Evolutionary conservation across 92 coral and sea anemone species (phyloP).

Genomic region (Galaxea fascicularis): DNA sequence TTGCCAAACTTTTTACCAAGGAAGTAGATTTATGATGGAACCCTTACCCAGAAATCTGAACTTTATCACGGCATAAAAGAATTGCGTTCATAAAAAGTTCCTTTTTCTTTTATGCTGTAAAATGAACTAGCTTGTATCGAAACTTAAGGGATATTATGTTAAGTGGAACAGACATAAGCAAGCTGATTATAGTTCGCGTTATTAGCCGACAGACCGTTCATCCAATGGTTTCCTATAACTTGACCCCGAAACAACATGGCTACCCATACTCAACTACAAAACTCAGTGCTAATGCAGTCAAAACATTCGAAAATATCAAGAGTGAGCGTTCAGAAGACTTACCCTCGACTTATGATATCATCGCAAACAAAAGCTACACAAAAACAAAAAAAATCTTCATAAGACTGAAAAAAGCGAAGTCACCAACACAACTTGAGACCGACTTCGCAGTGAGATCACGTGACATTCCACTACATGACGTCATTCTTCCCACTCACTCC

Average conservation of each 20-base stretch:
- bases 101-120: background rate
- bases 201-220: background rate
- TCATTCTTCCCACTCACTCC: slow-evolving; percentile 19
- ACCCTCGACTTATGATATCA: slow-evolving; percentile 37
- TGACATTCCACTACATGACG: slow-evolving; percentile 36
- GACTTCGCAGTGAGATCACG: slow-evolving; percentile 24
- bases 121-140: background rate
- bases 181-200: background rate
- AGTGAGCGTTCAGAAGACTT: background rate
- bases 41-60: slow-evolving; percentile 14
- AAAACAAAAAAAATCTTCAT: slow-evolving; percentile 26
- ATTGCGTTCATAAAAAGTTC: background rate
- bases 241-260: slow-evolving; percentile 54
- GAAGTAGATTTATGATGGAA: slow-evolving; percentile 4
- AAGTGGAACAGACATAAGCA: background rate
- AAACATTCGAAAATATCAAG: background rate
- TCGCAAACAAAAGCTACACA: slow-evolving; percentile 11
- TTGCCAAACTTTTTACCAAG: background rate
- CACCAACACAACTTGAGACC: slow-evolving; percentile 37
- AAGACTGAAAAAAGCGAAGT: slow-evolving; percentile 47
- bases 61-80: background rate
- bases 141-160: background rate
- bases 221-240: slow-evolving; percentile 6
- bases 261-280: slow-evolving; percentile 46
- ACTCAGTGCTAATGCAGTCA: slow-evolving; percentile 6